Percentiles rank a stretch among this genome's conserved stretches.
These are phyloP conservation scores for Cinclus mexicanus DNA, from an alignment of 2,113 vertebrate genomes.

Conservation along the genomic window DNA sequence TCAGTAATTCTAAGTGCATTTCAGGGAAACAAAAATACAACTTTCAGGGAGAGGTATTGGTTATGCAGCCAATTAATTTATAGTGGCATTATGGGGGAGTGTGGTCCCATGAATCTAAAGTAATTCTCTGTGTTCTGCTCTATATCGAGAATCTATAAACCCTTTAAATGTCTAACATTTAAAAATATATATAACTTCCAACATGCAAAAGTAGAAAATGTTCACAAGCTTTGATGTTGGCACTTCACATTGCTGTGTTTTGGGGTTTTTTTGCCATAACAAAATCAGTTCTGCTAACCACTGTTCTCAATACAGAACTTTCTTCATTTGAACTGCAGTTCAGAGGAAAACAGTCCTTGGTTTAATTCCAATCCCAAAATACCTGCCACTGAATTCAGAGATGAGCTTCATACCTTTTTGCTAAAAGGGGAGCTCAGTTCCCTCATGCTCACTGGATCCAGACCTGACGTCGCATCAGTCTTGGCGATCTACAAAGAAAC, in stretches of 20 bases:
- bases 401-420: not conserved
- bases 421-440: not conserved
- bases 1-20: not conserved
- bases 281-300: slow-evolving; percentile 29
- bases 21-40: not conserved
- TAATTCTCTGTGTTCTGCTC: not conserved
- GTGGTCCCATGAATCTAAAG: not conserved
- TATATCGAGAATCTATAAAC: not conserved
- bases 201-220: not conserved
- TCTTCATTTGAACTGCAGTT: slow-evolving; percentile 4
- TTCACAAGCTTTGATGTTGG: not conserved
- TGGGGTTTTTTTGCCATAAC: not conserved
- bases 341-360: not conserved
- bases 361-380: slow-evolving; percentile 10
- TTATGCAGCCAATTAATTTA: not conserved
- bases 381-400: not conserved
- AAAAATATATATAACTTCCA: not conserved
- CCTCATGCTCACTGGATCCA: not conserved
- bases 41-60: not conserved
- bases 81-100: not conserved
- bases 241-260: not conserved
- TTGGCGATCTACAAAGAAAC: slow-evolving; percentile 2
- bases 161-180: slow-evolving; percentile 27
- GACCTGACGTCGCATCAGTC: not conserved
- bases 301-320: not conserved